Evolutionary conservation across 2,797 vertebrate species (phyloP).

Genomic region (Nasua narica): DNA sequence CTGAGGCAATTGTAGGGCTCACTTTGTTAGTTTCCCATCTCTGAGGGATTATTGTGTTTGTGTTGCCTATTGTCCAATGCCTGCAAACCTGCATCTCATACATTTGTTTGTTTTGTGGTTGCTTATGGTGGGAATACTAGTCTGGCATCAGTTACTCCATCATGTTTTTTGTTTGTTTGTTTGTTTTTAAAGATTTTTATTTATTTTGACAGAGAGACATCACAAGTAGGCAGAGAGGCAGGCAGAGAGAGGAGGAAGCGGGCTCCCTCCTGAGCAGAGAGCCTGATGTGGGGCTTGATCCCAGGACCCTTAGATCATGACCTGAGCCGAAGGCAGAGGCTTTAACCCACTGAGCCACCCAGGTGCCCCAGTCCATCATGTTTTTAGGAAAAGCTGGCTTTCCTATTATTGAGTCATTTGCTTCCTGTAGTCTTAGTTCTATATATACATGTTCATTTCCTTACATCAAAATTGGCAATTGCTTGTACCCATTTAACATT

Average conservation of each 20-base stretch:
- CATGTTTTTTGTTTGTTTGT: too few species aligned
- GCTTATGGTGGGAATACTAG: background rate
- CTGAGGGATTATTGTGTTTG: background rate
- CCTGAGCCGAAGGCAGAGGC: too few species aligned
- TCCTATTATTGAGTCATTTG: background rate
- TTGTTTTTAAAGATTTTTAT: too few species aligned
- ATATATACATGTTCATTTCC: background rate
- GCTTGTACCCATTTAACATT: background rate
- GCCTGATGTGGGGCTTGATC: too few species aligned
- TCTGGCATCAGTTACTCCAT: background rate
- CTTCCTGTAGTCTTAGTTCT: background rate
- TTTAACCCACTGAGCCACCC: too few species aligned
- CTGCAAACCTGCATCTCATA: background rate
- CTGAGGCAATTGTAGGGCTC: background rate
- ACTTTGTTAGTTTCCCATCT: background rate
- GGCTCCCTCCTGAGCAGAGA: too few species aligned
- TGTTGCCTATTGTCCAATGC: background rate
- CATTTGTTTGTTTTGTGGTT: conserved; percentile 29
- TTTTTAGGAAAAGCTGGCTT: background rate
- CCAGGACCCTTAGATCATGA: too few species aligned
- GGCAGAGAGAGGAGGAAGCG: too few species aligned
- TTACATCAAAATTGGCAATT: background rate
- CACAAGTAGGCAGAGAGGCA: too few species aligned
- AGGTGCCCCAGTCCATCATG: background rate
- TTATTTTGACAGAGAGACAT: too few species aligned